Conservation (phyloP, 2,888 invertebrate genomes). For the Amiota communis region DNA sequence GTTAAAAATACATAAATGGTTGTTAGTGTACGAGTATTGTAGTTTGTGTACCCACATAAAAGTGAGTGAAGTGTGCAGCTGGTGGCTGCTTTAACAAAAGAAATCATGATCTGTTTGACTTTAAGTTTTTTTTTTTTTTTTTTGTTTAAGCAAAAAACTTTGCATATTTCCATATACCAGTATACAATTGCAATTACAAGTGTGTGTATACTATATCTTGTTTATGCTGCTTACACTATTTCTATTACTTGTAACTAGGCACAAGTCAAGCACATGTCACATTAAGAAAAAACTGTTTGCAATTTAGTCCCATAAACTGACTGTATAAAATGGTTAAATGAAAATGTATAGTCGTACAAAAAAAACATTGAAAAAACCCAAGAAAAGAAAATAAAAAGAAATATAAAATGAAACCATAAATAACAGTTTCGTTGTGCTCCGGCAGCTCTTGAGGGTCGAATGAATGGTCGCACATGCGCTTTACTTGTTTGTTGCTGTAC, state of each 20-base stretch:
- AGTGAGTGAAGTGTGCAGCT: background rate
- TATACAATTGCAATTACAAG: too few species aligned
- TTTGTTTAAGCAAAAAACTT: background rate
- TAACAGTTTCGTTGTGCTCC: background rate
- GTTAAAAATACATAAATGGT: background rate
- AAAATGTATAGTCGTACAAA: too few species aligned
- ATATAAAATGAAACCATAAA: slow-evolving; percentile 8
- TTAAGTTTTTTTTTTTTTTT: background rate
- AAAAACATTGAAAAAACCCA: too few species aligned
- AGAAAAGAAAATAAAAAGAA: too few species aligned
- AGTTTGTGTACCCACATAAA: slow-evolving; percentile 6
- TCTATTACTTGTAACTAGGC: background rate
- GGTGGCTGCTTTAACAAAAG: background rate
- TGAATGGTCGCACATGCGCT: too few species aligned
- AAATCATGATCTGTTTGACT: slow-evolving; percentile 11
- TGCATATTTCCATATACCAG: background rate
- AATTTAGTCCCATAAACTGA: too few species aligned
- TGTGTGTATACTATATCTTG: background rate
- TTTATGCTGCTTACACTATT: background rate
- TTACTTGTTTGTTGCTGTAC: too few species aligned
- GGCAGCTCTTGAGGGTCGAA: slow-evolving; percentile 7
- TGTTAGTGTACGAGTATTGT: too few species aligned
- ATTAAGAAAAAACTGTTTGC: background rate
- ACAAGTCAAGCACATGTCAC: slow-evolving; percentile 11
- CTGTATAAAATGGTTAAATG: too few species aligned